Evolutionary conservation across 2,888 invertebrate genomes (phyloP), one percentile per base, ranked within the genome.

Genomic region (Drosophila helvetica): DNA sequence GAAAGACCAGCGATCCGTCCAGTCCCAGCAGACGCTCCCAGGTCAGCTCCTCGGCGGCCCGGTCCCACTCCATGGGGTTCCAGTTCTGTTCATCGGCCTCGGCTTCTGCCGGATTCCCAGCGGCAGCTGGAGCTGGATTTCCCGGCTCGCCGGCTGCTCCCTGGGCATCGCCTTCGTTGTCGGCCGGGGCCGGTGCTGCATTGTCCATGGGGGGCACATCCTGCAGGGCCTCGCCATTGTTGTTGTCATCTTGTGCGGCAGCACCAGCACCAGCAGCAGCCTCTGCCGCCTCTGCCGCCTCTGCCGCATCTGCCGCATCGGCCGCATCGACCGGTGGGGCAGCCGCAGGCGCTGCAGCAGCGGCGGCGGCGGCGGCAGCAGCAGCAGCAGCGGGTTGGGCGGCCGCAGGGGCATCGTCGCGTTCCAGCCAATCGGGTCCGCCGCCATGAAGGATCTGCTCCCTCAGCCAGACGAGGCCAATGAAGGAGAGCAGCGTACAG

Each of bases 1-100:
- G 92, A 91, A 99, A 99, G 53, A 98, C 96, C 86, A 99, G 94
- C 0, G 99, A 99, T 0, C 99, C 99, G 92, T 99, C 99, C 10
- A 99, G 92, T 0, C 99, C 99, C 1, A 99, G 93, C 7, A 99
- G 93, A 76, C 98, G 94, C 91, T 99, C 99, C 99, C 99, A 99
- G 0, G 99, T 99, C 27, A 99, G 93, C 91, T 99, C 99, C 90
- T 99, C 99, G 12, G 97, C 98, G 0, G 98, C 98, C 74, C 98
- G 94, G 90, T 99, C 99, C 98, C 98, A 99, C 90, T 99, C 99
- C 94, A 99, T 98, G 0, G 98, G 98, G 92, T 99, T 99, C 98
- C 99, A 99, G 89, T 98, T 98, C n/a, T 90, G 91, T 69, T 92
- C 92, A 72, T 92, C 69, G 95, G 91, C 91, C 46, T 91, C 91